Evolutionary conservation across 2,113 vertebrate species (phyloP).

Genomic region (Guaruba guarouba): DNA sequence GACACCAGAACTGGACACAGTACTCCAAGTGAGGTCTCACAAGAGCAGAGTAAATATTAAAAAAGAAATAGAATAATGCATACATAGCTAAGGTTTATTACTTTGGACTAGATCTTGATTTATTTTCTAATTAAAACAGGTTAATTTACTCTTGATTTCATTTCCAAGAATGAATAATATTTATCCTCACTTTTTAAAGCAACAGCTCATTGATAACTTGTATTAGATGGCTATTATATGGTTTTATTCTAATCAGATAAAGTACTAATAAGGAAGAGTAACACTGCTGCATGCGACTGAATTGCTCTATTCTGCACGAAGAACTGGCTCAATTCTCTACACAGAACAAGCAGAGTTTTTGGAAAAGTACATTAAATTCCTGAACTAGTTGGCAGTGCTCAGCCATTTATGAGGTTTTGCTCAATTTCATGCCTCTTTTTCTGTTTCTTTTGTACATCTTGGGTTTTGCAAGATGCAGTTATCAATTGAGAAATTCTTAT

Average conservation of each 20-base stretch:
- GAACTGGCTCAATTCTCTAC: neutral
- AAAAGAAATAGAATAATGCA: neutral
- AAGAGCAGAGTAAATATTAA: neutral
- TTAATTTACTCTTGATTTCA: neutral
- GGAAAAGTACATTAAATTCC: neutral
- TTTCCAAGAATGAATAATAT: constrained; percentile 10
- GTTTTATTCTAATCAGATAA: neutral
- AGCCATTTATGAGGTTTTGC: neutral
- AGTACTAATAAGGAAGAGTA: neutral
- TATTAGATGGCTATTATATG: neutral
- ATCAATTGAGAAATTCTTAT: neutral
- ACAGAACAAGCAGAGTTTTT: neutral
- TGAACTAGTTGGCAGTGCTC: neutral
- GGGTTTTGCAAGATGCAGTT: neutral
- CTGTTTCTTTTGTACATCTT: neutral
- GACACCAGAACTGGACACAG: too few species aligned
- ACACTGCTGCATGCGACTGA: neutral
- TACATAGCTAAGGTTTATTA: neutral
- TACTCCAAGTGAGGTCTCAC: too few species aligned
- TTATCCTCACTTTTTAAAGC: neutral
- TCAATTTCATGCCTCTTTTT: neutral
- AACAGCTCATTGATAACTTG: neutral
- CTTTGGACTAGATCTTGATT: neutral
- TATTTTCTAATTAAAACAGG: constrained; percentile 41
- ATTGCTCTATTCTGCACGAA: neutral